Evolutionary conservation across 2,888 invertebrate species (phyloP), one percentile per base, ranked within the genome.

Genomic region (Heteromyza rotundicornis): DNA sequence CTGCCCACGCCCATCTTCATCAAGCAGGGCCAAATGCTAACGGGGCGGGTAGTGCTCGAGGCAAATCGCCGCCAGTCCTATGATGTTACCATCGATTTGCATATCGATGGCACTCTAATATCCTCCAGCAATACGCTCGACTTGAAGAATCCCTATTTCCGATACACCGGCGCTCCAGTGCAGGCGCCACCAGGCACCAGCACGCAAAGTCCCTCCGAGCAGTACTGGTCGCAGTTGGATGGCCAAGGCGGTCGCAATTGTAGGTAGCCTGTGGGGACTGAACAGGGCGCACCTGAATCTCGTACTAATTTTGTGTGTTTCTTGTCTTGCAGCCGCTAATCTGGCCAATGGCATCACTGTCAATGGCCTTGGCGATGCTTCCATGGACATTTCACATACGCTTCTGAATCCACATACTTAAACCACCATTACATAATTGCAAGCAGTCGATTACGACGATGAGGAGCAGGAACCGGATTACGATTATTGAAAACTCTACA

Each of bases 61-160:
- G 96, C 98, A 14, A 98, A 98, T 83, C 94, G 95, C 84, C 89
- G 96, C 81, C 99, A 99, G 86, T 98, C 98, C 76, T 99, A 99
- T 79, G 98, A 99, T 85, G 98, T 99, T 2, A 96, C 97, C 16
- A 97, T 99, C 82, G 96, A 96, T 74, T 85, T 98, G 70, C 89
- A 89, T 71, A 87, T 97, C 64, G 96, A 96, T 80, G 96, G 96
- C 40, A 94, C 95, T 12, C 89, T 89, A 62, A 89, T 91, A 74
- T 89, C 91, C 64, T 94, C 95, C 40, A 90, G 89, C 66, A 98
- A 98, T 82, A 95, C 94, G 16, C 86, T 99, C 77, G 98, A 99
- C 84, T 86, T 99, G 76, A 98, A 98, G 86, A 98, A 98, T 85
- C 98, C 98, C 0, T 98, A 96, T 87, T 98, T 98, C 84, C 90